Conservation (phyloP, 2,888 invertebrate species). For the Cheilosia urbana region DNA sequence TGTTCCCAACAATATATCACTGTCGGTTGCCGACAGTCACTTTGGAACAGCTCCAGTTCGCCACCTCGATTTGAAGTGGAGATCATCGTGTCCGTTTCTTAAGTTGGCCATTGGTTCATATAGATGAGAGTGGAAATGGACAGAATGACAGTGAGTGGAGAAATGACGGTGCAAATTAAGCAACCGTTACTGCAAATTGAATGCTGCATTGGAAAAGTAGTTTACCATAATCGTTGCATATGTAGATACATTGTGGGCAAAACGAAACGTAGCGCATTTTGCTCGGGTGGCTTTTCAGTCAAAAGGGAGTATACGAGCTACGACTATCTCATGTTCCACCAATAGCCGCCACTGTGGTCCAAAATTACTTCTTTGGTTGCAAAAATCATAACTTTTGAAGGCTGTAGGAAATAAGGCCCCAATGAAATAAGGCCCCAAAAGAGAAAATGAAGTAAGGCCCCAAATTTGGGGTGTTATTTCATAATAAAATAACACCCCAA, state of each 20-base stretch:
- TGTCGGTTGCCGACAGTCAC: slow-evolving; percentile 39
- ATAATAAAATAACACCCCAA: too few species aligned
- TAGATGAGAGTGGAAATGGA: slow-evolving; percentile 31
- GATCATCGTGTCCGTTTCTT: slow-evolving; percentile 27
- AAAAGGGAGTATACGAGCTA: too few species aligned
- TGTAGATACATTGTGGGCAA: background rate
- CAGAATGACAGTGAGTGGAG: slow-evolving; percentile 38
- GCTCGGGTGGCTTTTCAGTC: too few species aligned
- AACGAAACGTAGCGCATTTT: background rate
- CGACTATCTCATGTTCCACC: too few species aligned
- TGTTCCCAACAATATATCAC: slow-evolving; percentile 57
- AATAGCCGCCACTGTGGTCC: too few species aligned
- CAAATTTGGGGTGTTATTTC: too few species aligned
- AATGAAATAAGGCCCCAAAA: too few species aligned
- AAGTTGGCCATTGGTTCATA: slow-evolving; percentile 25
- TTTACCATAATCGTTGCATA: slow-evolving; percentile 9
- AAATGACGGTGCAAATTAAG: slow-evolving; percentile 37
- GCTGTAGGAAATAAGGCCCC: too few species aligned
- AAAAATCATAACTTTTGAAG: too few species aligned
- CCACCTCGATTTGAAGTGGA: slow-evolving; percentile 5
- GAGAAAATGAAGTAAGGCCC: too few species aligned
- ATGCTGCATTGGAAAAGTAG: slow-evolving; percentile 26
- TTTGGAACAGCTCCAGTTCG: slow-evolving; percentile 34
- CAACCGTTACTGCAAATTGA: slow-evolving; percentile 34
- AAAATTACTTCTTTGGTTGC: too few species aligned